Base-by-base conservation (phyloP, 2,113 vertebrate species). In the Platysteira castanea region DNA sequence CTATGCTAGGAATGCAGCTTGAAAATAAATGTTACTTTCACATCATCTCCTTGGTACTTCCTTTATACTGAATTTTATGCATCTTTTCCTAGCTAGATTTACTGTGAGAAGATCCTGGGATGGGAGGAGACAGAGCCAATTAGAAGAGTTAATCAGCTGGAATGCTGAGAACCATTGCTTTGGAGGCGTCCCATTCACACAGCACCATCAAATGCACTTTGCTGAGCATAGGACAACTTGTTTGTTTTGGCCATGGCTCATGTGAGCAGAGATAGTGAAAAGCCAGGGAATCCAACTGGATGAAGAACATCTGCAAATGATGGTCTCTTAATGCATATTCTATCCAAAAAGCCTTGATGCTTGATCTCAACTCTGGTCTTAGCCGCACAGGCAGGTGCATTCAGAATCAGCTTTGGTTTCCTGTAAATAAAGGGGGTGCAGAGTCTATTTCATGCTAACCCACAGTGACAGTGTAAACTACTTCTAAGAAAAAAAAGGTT, bases 1-100 rank as follows among this genome's bases (percentile, higher is more conserved):
- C 86, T 97, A 92, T 95, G 89, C 73, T 81, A 93, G 94, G 95
- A 97, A 97, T 97, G 94, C 70, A 41, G 39, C 30, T 92, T 84
- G 68, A 90, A 92, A 88, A 86, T 39, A 52, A 74, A 47, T 53
- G 44, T 54, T 86, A 57, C 73, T 95, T 95, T 95, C 92, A 94
- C 60, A 80, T 95, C 88, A 67, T 84, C 71, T 95, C 63, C 54
- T n/a, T 84, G 47, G 37, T 90, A 37, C 90, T 92, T 95, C 76
- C 71, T 93, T 86, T 57, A n/a, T 67, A 35, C 52, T 67, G 46
- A 18, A 74, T 88, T 96, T 92, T 78, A 71, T 86, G 71, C 37
- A 81, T 63, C 60, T 90, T 92, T 70, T 70, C 30, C 60, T 84
- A 70, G 87, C 47, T 53, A 75, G 37, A 79, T 88, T 95, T 94